phyloP scores from a whole-genome alignment of 2,113 vertebrate genomes.

The Hemibagrus wyckioides region DNA sequence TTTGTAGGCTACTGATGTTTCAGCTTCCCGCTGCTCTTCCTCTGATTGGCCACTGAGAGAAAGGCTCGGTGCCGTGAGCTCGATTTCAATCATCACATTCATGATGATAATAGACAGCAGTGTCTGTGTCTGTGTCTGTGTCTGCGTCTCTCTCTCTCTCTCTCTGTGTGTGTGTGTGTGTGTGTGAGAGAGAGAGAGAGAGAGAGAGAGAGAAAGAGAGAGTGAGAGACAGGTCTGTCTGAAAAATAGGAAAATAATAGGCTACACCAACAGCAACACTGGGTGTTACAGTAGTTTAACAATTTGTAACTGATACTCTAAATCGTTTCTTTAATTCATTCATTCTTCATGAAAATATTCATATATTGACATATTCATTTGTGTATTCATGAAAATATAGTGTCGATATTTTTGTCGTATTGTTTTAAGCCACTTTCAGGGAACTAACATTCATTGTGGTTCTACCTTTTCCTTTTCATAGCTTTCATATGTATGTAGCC shows the following conservation, averaged over 20 bases:
- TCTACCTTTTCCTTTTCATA: too few relatives aligned
- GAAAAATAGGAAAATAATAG: background rate
- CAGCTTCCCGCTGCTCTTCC: constrained; percentile 40
- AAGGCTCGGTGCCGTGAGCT: constrained; percentile 1
- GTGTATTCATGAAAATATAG: background rate
- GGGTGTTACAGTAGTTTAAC: background rate
- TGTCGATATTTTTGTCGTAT: background rate
- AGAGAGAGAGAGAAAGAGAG: background rate
- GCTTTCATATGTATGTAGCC: background rate
- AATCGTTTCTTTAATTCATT: background rate
- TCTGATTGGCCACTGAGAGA: constrained; percentile 49
- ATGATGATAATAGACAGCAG: constrained; percentile 31
- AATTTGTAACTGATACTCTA: background rate
- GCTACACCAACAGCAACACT: background rate
- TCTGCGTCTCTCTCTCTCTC: too few relatives aligned
- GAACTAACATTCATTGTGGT: background rate
- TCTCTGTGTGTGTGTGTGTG: background rate
- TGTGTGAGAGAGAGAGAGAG: background rate
- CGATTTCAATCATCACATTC: constrained; percentile 8
- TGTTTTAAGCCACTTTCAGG: background rate
- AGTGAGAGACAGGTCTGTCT: background rate
- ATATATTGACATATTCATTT: too few relatives aligned
- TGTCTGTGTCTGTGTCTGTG: background rate
- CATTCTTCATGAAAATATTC: background rate
- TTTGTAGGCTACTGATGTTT: constrained; percentile 51